Evolutionary conservation across 2,113 vertebrate species (phyloP).

Genomic region (Pristiophorus japonicus): DNA sequence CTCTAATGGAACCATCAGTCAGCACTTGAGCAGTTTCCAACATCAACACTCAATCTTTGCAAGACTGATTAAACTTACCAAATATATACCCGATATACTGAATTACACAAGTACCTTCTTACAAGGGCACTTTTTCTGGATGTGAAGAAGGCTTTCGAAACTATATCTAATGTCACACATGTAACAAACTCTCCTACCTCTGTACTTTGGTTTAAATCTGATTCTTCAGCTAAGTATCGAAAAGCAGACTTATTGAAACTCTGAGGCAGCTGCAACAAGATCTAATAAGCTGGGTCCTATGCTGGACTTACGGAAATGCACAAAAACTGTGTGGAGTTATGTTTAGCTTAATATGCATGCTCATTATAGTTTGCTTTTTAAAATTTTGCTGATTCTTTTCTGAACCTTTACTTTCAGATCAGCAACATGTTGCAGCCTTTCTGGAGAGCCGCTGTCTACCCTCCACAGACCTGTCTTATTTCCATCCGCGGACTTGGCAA

Average conservation of each 20-base stretch:
- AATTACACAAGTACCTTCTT: not conserved
- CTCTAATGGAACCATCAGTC: slow-evolving; percentile 4
- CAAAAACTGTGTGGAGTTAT: not conserved
- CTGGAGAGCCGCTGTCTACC: not conserved
- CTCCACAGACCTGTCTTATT: not conserved
- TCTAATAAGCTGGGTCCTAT: not conserved
- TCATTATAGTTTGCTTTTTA: not conserved
- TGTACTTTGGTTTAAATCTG: not conserved
- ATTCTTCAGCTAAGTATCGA: not conserved
- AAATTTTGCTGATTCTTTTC: not conserved
- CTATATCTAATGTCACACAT: not conserved
- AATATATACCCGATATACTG: not conserved
- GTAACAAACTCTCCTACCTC: not conserved
- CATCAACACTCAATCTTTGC: slow-evolving; percentile 14
- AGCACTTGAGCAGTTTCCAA: not conserved
- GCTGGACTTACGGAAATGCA: not conserved
- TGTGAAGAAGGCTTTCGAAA: not conserved
- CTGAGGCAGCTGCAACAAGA: not conserved
- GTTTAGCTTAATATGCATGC: not conserved
- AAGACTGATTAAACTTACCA: slow-evolving; percentile 32
- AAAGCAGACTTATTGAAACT: not conserved
- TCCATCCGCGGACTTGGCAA: not conserved
- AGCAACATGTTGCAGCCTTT: not conserved
- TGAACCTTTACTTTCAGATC: not conserved
- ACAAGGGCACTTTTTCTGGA: not conserved